Evolutionary conservation across 2,797 vertebrate species (phyloP).

Genomic region (Dryobates pubescens): DNA sequence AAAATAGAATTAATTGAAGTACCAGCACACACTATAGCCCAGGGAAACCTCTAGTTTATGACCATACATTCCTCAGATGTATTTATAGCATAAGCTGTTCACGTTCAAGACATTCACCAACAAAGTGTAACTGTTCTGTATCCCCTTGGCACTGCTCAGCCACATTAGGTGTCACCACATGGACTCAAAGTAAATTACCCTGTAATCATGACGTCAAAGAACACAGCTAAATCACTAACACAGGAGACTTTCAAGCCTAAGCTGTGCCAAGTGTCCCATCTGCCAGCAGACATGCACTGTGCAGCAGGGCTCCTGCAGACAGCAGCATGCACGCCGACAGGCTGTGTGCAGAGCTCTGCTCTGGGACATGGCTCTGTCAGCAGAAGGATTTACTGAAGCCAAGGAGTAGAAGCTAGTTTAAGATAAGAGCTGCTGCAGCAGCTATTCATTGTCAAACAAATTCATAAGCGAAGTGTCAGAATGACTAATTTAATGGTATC

Average conservation of each 20-base stretch:
- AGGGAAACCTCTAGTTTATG: conserved; percentile 34
- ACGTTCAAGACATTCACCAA: background rate
- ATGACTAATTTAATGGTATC: background rate
- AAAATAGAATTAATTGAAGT: conserved; percentile 55
- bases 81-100: background rate
- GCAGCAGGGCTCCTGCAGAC: background rate
- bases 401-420: background rate
- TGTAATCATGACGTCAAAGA: background rate
- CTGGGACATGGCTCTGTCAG: background rate
- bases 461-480: background rate
- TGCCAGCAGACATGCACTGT: background rate
- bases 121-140: background rate
- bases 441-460: background rate
- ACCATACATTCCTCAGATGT: background rate
- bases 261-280: background rate
- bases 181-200: background rate
- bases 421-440: background rate
- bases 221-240: background rate
- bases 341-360: background rate
- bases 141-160: background rate
- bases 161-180: background rate
- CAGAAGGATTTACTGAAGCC: background rate
- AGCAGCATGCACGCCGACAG: background rate
- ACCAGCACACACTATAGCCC: background rate
- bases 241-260: background rate